phyloP scores from a whole-genome alignment of 2,888 invertebrate species.

The Drosophila nr. perissopoda region DNA sequence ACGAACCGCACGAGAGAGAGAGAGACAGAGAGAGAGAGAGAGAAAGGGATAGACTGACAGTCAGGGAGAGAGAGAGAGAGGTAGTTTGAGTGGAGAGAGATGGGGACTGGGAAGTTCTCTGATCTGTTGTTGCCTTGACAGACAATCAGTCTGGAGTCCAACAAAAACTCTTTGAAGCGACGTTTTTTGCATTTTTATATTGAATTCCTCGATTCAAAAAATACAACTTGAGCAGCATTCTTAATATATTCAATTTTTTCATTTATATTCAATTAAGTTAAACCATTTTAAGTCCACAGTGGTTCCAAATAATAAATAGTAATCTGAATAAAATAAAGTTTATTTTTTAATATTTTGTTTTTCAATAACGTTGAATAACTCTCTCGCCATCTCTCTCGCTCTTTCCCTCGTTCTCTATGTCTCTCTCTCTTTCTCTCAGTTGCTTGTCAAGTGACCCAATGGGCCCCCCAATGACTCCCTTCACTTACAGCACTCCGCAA shows the following conservation, averaged over 20 bases:
- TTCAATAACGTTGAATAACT: neutral
- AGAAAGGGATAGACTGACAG: neutral
- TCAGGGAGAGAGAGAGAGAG: neutral
- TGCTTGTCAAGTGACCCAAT: conserved; percentile 11
- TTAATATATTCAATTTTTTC: neutral
- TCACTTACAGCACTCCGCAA: neutral
- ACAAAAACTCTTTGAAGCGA: neutral
- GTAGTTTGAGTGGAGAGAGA: neutral
- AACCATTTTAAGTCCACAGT: neutral
- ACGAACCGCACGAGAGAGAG: conserved; percentile 23
- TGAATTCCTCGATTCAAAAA: neutral
- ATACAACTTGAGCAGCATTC: neutral
- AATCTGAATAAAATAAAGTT: neutral
- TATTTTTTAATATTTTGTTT: neutral
- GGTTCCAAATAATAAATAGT: neutral
- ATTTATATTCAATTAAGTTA: neutral
- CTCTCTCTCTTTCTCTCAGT: neutral
- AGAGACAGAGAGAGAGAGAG: neutral
- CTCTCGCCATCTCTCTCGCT: neutral
- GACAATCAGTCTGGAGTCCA: conserved; percentile 58
- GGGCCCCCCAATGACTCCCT: neutral
- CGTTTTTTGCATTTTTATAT: neutral
- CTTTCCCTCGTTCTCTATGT: neutral
- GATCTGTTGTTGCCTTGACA: conserved; percentile 15
- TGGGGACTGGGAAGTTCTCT: conserved; percentile 9